Base-by-base conservation (phyloP, 2,113 vertebrate genomes). In the Leptobrachium ailaonicum region DNA sequence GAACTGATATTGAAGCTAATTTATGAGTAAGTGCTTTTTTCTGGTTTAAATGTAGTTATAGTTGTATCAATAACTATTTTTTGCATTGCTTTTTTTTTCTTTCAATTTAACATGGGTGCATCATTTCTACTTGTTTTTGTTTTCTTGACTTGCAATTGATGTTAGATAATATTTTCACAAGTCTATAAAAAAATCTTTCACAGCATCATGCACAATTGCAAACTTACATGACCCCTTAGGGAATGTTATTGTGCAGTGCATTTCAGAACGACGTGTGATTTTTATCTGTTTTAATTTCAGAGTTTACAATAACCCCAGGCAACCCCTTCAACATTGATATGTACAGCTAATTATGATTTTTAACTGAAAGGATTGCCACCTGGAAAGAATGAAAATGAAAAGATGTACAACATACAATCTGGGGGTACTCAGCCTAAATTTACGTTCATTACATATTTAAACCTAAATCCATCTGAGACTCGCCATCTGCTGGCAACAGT, bases 261-360 rank as follows among this genome's bases (percentile, higher is more conserved):
- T 54, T 54, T 41, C 50, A 72, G 45, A 72, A 72, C 70, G 54
- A 72, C 53, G 50, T 32, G 50, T 72, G 50, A 54, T 72, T 88
- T 54, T 88, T 86, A 66, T 74, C 74, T 45, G 12, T 88, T 86
- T 89, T 88, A 82, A 88, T 87, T 88, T 87, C 85, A 83, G 64
- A 86, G 77, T 83, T 47, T 83, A 53, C 82, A 11, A 41, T 85
- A 88, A 89, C 88, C 85, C 77, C 71, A 87, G 84, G 83, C 85
- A 86, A 88, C 85, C 73, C 83, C 32, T 84, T 85, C 82, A 85
- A 72, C 83, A 79, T 63, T 87, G 85, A 85, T 84, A 87, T 89
- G 83, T 84, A 88, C 82, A 89, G 81, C 76, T 87, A 89, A 89
- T 90, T 90, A 89, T 75, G 80, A 82, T 73, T 90, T 32, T 87